These are phyloP conservation scores for Eupleurogrammus muticus DNA, from an alignment of 2,797 vertebrate genomes.

Conservation along the genomic window DNA sequence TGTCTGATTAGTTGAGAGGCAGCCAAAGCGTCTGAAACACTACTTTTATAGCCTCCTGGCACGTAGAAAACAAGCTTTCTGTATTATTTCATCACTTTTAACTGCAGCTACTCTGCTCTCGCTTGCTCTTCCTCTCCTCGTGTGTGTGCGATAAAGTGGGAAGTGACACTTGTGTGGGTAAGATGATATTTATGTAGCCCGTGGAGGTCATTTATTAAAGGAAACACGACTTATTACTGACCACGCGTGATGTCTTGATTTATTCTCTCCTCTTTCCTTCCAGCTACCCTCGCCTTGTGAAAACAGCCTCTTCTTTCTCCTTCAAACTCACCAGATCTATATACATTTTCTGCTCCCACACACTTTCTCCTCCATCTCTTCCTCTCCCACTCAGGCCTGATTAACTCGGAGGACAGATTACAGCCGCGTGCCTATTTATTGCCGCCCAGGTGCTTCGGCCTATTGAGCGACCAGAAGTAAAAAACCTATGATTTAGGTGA, in stretches of 20 bases:
- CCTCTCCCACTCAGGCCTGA: constrained; percentile 51
- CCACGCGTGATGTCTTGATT: constrained; percentile 59
- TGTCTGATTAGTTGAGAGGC: too few relatives aligned
- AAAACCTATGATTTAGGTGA: constrained; percentile 59
- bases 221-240: constrained; percentile 64
- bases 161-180: constrained; percentile 57
- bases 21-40: too few relatives aligned
- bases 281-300: constrained; percentile 17
- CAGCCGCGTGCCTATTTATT: constrained; percentile 70
- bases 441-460: constrained; percentile 65
- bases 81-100: constrained; percentile 22
- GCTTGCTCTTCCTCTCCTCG: constrained; percentile 25
- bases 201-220: constrained; percentile 61
- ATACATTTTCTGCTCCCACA: constrained; percentile 27
- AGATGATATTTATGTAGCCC: constrained; percentile 63
- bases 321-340: constrained; percentile 30
- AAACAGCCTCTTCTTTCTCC: constrained; percentile 23
- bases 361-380: constrained; percentile 28
- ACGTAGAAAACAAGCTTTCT: constrained; percentile 10
- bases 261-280: constrained; percentile 29
- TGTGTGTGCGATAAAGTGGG: constrained; percentile 61
- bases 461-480: constrained; percentile 64
- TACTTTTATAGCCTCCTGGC: background rate
- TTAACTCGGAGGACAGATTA: constrained; percentile 76
- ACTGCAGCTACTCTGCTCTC: constrained; percentile 17